Evolutionary conservation across 2,113 vertebrate genomes (phyloP), one percentile per base, ranked within the genome.

Genomic region (Ammodramus savannarum): DNA sequence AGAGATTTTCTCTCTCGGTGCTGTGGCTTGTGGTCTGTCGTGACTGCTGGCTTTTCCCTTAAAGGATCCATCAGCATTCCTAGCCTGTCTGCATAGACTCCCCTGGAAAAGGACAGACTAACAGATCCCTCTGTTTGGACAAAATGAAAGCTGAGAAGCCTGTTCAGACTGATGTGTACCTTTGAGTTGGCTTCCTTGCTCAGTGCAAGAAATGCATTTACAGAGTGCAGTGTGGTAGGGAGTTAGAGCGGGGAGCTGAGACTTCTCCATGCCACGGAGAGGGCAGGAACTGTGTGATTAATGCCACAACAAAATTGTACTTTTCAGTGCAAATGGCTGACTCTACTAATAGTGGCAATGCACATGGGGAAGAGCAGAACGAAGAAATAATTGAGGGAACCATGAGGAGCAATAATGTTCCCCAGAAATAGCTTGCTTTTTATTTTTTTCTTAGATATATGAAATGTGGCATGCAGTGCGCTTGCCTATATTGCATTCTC

Each of bases 401-500:
- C 31, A 34, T 57, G 71, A 94, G 86, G 63, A 90, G 43, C 71
- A 89, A 61, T 89, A 89, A 68, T 1, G 4, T 77, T 80, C 31
- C 48, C 69, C 63, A 87, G 75, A 88, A 94, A 78, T 16, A 76
- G 78, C 55, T 52, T 59, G 27, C 44, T 44, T 43, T 83, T 76
- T 49, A 21, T 67, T 63, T 58, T 54, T 48, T 29, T 20, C 67
- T 82, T 85, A 77, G 79, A 46, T 80, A 48, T 41, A 57, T 91
- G 89, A 93, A 94, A 91, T 67, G 92, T 62, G 15, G 71, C 79
- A 31, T 82, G 51, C 71, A 44, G 83, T n/a, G 61, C 38, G 93
- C 77, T 76, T 96, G 93, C 80, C 87, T 96, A 79, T 86, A 92
- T 95, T 96, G 93, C 81, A 48, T 95, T 95, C 95, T 94, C 95